Conservation (phyloP, 1,140 invertebrate species). For the Drosophila lacertosa region DNA sequence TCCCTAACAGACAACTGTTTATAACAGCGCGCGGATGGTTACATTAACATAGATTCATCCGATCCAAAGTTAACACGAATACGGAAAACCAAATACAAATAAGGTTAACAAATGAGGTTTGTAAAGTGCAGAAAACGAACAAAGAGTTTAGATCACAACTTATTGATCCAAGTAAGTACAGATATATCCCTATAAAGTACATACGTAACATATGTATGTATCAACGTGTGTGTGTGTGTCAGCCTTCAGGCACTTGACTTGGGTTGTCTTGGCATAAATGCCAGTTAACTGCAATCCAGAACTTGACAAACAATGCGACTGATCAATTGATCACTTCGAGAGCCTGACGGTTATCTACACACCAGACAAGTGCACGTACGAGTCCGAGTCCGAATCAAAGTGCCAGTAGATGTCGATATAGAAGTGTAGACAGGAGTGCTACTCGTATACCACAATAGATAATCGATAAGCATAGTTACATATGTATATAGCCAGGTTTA, state of each 20-base stretch:
- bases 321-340: slow-evolving; percentile 5
- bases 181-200: background rate
- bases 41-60: background rate
- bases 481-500: too few species aligned
- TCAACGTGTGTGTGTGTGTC: slow-evolving; percentile 6
- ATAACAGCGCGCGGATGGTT: background rate
- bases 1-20: too few species aligned
- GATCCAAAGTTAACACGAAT: too few species aligned
- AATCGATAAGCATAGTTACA: slow-evolving; percentile 12
- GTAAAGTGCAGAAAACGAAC: background rate
- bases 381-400: too few species aligned
- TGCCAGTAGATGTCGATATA: background rate
- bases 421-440: background rate
- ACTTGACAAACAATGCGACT: slow-evolving; percentile 31
- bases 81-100: background rate
- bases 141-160: slow-evolving; percentile 3
- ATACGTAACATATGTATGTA: slow-evolving; percentile 5
- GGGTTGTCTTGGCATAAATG: slow-evolving; percentile 36
- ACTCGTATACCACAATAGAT: slow-evolving; percentile 23
- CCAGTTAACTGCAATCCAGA: slow-evolving; percentile 25
- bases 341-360: slow-evolving; percentile 6
- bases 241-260: slow-evolving; percentile 30
- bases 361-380: background rate
- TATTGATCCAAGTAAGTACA: background rate
- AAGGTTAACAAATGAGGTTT: background rate